Conservation (phyloP, 2,797 vertebrate species). For the Paguma larvata region DNA sequence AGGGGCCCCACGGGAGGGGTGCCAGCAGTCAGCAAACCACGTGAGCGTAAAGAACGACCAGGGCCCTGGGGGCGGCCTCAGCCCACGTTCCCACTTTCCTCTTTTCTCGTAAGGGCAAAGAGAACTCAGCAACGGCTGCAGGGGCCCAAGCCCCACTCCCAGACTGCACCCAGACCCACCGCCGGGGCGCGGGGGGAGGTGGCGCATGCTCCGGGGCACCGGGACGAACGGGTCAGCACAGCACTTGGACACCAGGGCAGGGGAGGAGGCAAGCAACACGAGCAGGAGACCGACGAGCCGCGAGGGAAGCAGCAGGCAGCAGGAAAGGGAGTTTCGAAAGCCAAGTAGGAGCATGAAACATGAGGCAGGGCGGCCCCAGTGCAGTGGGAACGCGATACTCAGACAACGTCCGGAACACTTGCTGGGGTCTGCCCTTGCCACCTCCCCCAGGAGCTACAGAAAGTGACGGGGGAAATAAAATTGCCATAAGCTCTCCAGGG, state of each 20-base stretch:
- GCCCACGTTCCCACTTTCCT: neutral
- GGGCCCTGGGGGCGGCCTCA: rapidly evolving
- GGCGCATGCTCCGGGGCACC: too few species aligned
- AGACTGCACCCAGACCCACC: neutral
- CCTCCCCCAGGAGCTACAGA: neutral
- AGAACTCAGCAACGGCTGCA: neutral
- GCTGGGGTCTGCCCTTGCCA: too few species aligned
- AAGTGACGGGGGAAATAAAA: neutral
- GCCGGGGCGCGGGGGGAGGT: too few species aligned
- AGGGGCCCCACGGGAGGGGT: rapidly evolving
- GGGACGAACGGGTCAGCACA: neutral
- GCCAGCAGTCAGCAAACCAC: neutral
- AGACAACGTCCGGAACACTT: rapidly evolving
- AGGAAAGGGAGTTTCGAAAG: too few species aligned
- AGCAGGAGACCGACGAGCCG: too few species aligned
- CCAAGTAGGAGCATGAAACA: rapidly evolving
- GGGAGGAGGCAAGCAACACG: neutral
- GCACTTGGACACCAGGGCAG: rapidly evolving
- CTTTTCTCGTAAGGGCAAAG: neutral
- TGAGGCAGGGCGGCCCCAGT: neutral
- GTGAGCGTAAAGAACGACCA: rapidly evolving
- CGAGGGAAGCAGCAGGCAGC: too few species aligned
- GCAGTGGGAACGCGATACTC: too few species aligned
- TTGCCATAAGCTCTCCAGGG: rapidly evolving
- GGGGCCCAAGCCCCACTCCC: neutral